A percentile compares a stretch with the other conserved stretches of the same genome.
Conservation (phyloP, 2,113 vertebrate species). For the Pampusana beccarii region DNA sequence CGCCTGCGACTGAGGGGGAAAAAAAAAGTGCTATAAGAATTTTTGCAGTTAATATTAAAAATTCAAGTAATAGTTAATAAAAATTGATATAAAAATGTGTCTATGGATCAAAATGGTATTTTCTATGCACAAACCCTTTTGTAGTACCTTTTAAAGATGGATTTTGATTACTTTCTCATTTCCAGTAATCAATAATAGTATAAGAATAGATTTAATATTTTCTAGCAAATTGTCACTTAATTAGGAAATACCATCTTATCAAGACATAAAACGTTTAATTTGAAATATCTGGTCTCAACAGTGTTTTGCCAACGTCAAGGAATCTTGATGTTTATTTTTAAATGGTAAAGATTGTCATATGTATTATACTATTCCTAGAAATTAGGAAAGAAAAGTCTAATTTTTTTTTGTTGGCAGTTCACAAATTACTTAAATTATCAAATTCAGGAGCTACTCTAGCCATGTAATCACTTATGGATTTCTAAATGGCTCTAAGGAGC, state of each 20-base stretch:
- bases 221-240: background rate
- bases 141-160: background rate
- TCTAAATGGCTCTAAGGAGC: background rate
- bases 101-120: background rate
- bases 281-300: background rate
- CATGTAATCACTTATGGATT: accelerated
- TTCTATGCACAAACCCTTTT: background rate
- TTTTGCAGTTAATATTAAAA: background rate
- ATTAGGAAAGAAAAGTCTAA: background rate
- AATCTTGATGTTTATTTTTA: background rate
- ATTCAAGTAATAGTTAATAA: background rate
- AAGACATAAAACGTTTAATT: background rate
- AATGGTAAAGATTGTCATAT: background rate
- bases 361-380: background rate
- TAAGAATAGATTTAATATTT: background rate
- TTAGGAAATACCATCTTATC: background rate
- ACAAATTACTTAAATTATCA: background rate
- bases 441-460: background rate
- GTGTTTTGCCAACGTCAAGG: background rate
- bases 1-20: constrained; percentile 79
- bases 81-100: background rate
- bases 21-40: background rate
- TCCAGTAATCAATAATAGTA: background rate
- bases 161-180: background rate
- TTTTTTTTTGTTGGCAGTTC: background rate